These are phyloP conservation scores for Andrena fulva DNA, from an alignment of 2,888 invertebrate genomes.

Conservation along the genomic window DNA sequence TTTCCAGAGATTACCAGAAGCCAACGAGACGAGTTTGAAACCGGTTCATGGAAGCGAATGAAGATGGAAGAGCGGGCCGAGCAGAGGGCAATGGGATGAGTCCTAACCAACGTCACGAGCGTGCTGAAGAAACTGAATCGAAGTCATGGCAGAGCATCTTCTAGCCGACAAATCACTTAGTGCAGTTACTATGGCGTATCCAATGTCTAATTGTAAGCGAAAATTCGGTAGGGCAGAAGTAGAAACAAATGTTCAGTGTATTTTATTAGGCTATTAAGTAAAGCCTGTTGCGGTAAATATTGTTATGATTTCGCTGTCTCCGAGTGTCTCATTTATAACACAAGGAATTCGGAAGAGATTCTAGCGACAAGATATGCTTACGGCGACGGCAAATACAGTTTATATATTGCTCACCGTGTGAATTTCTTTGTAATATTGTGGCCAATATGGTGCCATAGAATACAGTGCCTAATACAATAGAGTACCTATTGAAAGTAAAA, in stretches of 20 bases:
- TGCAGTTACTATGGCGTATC: not conserved
- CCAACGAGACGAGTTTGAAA: slow-evolving; percentile 53
- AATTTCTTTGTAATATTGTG: no score
- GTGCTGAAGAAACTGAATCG: not conserved
- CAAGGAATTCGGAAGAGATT: no score
- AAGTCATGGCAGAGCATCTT: not conserved
- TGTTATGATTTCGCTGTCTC: no score
- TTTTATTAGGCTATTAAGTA: not conserved
- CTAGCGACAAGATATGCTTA: no score
- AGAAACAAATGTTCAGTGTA: not conserved
- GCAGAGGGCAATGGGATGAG: not conserved
- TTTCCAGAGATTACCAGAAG: slow-evolving; percentile 42
- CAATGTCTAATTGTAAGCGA: not conserved
- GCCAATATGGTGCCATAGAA: no score
- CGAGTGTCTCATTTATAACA: no score
- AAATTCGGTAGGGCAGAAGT: not conserved
- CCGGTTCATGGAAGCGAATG: slow-evolving; percentile 61
- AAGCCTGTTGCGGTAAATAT: no score
- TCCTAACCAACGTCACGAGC: not conserved
- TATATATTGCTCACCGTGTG: no score
- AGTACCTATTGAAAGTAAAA: no score
- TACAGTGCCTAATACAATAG: no score
- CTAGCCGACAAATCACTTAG: not conserved
- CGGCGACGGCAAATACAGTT: no score
- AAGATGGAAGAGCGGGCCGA: slow-evolving; percentile 23